These are phyloP conservation scores for Lophura nycthemera DNA, from an alignment of 2,113 vertebrate genomes.

Conservation along the genomic window DNA sequence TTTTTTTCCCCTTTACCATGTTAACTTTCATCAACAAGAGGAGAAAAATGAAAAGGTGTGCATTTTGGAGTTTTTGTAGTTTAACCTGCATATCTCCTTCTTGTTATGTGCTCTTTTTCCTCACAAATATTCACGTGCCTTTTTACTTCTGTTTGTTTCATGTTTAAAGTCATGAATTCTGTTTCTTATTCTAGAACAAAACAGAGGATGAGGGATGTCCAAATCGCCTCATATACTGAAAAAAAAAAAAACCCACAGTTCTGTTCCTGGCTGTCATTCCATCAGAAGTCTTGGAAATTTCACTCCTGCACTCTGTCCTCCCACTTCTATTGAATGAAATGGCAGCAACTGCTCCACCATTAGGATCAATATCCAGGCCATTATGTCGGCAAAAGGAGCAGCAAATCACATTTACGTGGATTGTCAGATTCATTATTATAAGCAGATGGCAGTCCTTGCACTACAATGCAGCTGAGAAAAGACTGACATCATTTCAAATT, in stretches of 20 bases:
- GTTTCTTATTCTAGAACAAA: accelerated
- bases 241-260: neutral
- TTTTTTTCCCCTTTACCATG: neutral
- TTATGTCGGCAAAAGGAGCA: conserved; percentile 88
- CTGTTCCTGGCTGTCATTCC: neutral
- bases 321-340: conserved; percentile 81
- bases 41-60: neutral
- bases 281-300: conserved; percentile 19
- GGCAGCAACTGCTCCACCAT: conserved; percentile 82
- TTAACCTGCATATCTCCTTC: neutral
- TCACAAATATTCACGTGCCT: neutral
- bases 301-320: conserved; percentile 71
- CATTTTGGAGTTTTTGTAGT: accelerated
- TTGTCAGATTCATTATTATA: conserved; percentile 95
- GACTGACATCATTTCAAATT: conserved; percentile 95
- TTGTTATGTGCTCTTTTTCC: neutral
- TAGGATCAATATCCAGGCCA: conserved; percentile 91
- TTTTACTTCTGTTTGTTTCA: neutral
- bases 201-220: neutral
- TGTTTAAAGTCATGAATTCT: neutral
- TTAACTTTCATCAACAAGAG: neutral
- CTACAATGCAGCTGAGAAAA: conserved; percentile 85
- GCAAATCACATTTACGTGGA: conserved; percentile 91
- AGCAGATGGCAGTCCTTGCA: conserved; percentile 91
- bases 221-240: accelerated